Evolutionary conservation across 2,113 vertebrate genomes (phyloP).

Genomic region (Myotis yumanensis): DNA sequence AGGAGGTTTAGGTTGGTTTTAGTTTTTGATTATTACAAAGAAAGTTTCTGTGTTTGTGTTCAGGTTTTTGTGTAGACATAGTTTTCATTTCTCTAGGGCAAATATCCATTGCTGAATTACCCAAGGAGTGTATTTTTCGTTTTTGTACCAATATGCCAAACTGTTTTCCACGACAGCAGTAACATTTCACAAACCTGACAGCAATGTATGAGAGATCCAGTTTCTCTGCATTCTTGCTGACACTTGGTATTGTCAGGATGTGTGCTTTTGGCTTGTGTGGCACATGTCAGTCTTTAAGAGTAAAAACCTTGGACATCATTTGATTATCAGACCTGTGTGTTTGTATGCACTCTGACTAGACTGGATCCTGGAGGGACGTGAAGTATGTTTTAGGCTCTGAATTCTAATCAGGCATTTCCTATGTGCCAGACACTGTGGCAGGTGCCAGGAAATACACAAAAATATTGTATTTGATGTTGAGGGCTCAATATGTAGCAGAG

Average conservation of each 20-base stretch:
- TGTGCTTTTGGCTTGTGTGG: constrained; percentile 5
- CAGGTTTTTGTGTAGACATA: neutral
- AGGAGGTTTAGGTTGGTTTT: neutral
- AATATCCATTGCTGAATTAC: neutral
- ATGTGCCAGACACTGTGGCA: neutral
- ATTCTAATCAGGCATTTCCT: neutral
- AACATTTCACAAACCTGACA: neutral
- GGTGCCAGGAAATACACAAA: neutral
- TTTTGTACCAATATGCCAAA: constrained; percentile 39
- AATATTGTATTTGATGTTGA: neutral
- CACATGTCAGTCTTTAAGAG: neutral
- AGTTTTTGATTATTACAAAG: constrained; percentile 40
- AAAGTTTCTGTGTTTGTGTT: constrained; percentile 14
- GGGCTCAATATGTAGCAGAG: neutral
- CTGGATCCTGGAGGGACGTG: neutral
- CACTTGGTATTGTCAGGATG: neutral
- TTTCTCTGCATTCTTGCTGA: neutral
- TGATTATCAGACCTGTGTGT: neutral
- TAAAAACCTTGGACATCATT: neutral
- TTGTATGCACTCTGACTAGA: neutral
- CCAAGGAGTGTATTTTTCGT: neutral
- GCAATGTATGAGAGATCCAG: neutral
- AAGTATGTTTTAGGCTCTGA: neutral
- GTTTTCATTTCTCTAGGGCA: neutral
- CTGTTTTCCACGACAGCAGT: neutral